Base-by-base conservation (phyloP, 1,140 invertebrate genomes). In the Sitobion miscanthi region DNA sequence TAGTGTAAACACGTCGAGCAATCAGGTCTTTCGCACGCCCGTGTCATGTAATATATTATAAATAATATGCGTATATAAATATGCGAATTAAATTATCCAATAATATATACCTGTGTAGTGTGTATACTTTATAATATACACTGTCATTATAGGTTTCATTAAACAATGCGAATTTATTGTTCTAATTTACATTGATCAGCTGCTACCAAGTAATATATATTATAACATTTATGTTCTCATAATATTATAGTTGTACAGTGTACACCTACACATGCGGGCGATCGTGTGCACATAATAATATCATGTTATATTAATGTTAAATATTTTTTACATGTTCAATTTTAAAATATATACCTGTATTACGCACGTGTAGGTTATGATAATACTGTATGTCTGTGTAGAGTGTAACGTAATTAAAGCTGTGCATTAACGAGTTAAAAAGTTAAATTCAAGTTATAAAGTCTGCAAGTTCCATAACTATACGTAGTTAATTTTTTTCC, bases 171-270 rank as follows among this genome's bases (percentile, higher is more conserved):
- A n/a, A 17, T n/a, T 17, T 77, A n/a, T 77, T 77, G 62, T 77
- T 77, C 5, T 77, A 77, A 77, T 77, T 77, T 77, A n/a, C 62
- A 77, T 77, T n/a, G 62, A 77, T 77, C 62, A 77, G 62, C 62
- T 77, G 62, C 62, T 14, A 0, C 30, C 62, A 17, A 77, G 62
- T n/a, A 17, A 69, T 69, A 17, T 69, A 23, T 23, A 69, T 30
- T 30, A 30, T 62, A 30, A 62, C 30, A 62, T 30, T 62, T 62
- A 11, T 30, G 30, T 62, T 25, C 8, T 62, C 25, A 62, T 62
- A 62, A n/a, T n/a, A n/a, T n/a, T n/a, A 6, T 77, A n/a, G 30
- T n/a, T 77, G 11, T n/a, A 77, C 62, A 69, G 30, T 17, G 17
- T 69, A n/a, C 30, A n/a, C 62, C 62, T 69, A n/a, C 30, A 30